Percentiles rank a stretch among this genome's conserved stretches.
phyloP scores from a whole-genome alignment of 2,888 invertebrate genomes.

The Megalurothrips usitatus region DNA sequence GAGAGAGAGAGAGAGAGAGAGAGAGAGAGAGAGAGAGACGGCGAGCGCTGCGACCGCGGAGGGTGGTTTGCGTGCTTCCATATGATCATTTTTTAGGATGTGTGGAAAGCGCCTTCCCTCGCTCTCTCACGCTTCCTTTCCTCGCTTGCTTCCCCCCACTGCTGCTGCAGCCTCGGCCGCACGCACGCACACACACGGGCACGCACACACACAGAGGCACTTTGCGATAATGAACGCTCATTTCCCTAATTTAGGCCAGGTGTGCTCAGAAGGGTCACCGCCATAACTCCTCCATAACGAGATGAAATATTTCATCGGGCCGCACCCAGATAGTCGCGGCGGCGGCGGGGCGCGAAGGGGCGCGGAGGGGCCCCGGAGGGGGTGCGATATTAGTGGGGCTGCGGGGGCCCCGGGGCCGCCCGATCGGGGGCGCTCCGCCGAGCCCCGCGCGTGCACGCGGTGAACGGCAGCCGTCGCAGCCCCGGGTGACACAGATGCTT shows the following conservation, averaged over 20 bases:
- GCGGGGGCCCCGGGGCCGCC: background rate
- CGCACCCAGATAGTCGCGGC: no score
- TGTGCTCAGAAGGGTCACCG: slow-evolving; percentile 2
- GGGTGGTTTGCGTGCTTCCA: background rate
- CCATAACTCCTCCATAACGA: background rate
- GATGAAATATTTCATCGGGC: slow-evolving; percentile 12
- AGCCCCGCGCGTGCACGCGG: no score
- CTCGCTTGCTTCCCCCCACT: background rate
- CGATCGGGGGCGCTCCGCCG: no score
- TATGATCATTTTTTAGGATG: no score
- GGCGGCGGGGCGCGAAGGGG: no score
- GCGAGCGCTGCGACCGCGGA: background rate
- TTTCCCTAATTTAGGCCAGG: slow-evolving; percentile 22
- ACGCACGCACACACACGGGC: background rate
- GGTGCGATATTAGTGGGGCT: background rate
- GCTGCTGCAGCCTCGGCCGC: background rate
- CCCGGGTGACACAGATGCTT: no score
- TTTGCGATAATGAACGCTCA: background rate
- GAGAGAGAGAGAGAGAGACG: slow-evolving; percentile 1
- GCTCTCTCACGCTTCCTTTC: background rate
- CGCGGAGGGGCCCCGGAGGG: no score
- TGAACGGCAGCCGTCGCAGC: no score
- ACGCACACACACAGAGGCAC: background rate
- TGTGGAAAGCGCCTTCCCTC: background rate
- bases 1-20: slow-evolving; percentile 11